Evolutionary conservation across 1,140 invertebrate genomes (phyloP), one percentile per base, ranked within the genome.

Genomic region (Habropoda laboriosa): DNA sequence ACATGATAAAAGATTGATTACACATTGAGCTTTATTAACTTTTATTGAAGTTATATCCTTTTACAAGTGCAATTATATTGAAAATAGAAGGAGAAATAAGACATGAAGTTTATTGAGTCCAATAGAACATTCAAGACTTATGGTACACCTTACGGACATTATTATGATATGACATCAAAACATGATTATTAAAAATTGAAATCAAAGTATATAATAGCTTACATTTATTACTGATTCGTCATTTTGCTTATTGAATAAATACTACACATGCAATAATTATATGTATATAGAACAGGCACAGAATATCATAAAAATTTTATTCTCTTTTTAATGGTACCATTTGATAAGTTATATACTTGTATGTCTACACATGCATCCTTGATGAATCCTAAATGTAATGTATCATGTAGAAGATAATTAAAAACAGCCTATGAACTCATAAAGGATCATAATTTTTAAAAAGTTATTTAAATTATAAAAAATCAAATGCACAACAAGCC

Each of bases 191-290:
- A 35, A n/a, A 70, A 30, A 80, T 18, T 75, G n/a, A 83, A 75
- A 70, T 16, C 53, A 24, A 73, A 83, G 61, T 35, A 71, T 82
- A 53, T 30, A 82, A 63, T 47, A 53, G 72, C 66, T 72, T 84
- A 72, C 78, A 76, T 85, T 85, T 80, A 83, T 85, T 85, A 85
- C 71, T 80, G 77, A 84, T 84, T 85, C 13, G 60, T 85, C 53
- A 58, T 76, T 66, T 53, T 83, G 47, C 21, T 64, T 42, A 58
- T 79, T 72, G 42, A 73, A 38, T 74, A 74, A 27, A 32, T 40
- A 47, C 35, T 80, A 80, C 27, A n/a, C 77, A 85, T 80, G 77
- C 81, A 85, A 80, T 68, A 30, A 47, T 35, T 18, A 80, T 51
- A 21, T 70, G 58, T 55, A 8, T n/a, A 67, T 5, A 16, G 67